phyloP scores from a whole-genome alignment of 2,113 vertebrate genomes.

The Microcebus jonahi region DNA sequence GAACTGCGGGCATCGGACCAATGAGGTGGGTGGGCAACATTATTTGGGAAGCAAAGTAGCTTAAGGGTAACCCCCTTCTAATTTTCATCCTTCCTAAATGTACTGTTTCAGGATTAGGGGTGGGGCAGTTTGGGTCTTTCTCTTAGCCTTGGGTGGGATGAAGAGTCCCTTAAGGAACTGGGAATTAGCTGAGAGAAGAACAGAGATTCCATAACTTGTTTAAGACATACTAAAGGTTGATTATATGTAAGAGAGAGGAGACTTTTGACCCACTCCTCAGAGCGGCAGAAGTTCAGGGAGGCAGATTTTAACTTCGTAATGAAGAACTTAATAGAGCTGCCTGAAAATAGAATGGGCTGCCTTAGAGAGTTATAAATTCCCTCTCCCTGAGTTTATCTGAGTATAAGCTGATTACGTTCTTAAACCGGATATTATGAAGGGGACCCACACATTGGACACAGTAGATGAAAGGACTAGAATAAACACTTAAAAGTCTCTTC shows the following conservation, averaged over 20 bases:
- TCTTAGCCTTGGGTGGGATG: background rate
- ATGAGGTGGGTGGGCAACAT: conserved; percentile 86
- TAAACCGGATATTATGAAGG: background rate
- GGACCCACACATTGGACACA: background rate
- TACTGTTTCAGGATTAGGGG: background rate
- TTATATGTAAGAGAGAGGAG: background rate
- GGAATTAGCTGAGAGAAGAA: background rate
- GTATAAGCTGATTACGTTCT: background rate
- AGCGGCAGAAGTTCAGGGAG: background rate
- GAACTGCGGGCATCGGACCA: conserved; percentile 94
- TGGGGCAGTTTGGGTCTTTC: background rate
- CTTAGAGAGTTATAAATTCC: background rate
- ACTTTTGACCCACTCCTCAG: background rate
- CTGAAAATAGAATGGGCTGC: background rate
- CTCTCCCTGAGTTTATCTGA: background rate
- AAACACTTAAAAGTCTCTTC: background rate
- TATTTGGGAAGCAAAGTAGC: background rate
- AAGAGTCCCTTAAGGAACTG: background rate
- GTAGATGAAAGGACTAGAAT: background rate
- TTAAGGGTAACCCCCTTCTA: background rate
- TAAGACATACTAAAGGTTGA: background rate
- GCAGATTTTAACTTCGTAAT: background rate
- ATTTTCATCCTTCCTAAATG: background rate
- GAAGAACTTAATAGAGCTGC: background rate
- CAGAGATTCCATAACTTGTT: background rate